Evolutionary conservation across 2,888 invertebrate genomes (phyloP).

Genomic region (Galerucella nymphaeae): DNA sequence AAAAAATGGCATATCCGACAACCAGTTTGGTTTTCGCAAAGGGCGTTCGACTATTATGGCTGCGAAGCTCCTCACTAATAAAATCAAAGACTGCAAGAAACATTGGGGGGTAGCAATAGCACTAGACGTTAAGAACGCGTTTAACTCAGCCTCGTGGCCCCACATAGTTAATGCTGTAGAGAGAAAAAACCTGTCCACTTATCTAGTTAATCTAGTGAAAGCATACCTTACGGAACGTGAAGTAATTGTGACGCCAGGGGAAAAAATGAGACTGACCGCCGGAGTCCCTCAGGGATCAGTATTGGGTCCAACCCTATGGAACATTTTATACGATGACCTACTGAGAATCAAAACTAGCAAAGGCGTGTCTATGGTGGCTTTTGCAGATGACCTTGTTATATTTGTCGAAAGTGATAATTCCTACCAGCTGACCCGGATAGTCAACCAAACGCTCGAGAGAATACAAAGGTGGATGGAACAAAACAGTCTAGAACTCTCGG

Average conservation of each 20-base stretch:
- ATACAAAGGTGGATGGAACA: background rate
- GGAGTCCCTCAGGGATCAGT: constrained; percentile 7
- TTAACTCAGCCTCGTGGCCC: too few relatives aligned
- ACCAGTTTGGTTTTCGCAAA: too few relatives aligned
- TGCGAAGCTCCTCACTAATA: too few relatives aligned
- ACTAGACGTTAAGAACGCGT: too few relatives aligned
- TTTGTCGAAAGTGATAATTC: background rate
- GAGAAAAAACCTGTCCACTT: too few relatives aligned
- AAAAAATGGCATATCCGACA: too few relatives aligned
- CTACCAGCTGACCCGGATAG: background rate
- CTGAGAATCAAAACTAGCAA: background rate
- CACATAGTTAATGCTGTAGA: too few relatives aligned
- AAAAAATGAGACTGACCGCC: background rate
- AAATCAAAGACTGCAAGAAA: too few relatives aligned
- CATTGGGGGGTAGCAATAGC: too few relatives aligned
- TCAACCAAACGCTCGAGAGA: background rate
- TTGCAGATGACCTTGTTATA: background rate
- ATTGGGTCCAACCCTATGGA: background rate
- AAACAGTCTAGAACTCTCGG: background rate
- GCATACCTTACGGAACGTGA: too few relatives aligned
- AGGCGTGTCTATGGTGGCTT: background rate
- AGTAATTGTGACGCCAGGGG: background rate
- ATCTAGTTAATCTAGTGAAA: too few relatives aligned
- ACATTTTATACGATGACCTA: background rate
- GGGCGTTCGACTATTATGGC: too few relatives aligned